These are phyloP conservation scores for Neotoma lepida DNA, from an alignment of 2,113 vertebrate genomes.

Conservation along the genomic window DNA sequence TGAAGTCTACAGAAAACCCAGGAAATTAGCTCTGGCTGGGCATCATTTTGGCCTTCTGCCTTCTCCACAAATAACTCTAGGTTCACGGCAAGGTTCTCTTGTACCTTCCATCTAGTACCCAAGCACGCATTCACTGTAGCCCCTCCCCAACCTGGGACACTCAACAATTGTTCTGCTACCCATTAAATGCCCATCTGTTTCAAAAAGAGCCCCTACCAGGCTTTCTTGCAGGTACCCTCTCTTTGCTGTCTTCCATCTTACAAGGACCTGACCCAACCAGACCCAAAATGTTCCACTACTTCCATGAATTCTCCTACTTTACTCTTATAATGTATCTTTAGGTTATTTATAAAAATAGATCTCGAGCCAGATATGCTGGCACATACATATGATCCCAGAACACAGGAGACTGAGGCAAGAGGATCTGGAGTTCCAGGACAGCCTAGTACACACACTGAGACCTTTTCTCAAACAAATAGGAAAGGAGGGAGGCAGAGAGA, in stretches of 20 bases:
- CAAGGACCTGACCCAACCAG: neutral
- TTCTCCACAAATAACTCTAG: neutral
- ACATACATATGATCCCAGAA: neutral
- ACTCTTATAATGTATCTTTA: neutral
- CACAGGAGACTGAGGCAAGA: neutral
- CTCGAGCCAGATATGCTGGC: neutral
- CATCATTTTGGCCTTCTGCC: neutral
- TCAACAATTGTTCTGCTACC: neutral
- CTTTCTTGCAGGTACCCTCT: neutral
- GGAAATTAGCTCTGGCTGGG: neutral
- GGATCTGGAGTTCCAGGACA: neutral
- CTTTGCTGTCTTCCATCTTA: neutral
- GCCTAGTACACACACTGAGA: neutral
- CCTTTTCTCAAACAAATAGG: neutral
- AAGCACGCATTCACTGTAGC: neutral
- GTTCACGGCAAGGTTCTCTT: neutral
- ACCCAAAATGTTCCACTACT: neutral
- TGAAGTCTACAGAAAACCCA: neutral
- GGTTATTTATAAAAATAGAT: neutral
- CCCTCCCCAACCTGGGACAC: neutral
- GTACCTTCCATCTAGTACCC: neutral
- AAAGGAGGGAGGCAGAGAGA: neutral
- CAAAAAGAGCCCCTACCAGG: neutral
- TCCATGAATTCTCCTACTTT: neutral
- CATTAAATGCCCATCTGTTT: neutral